Percentiles rank a stretch among this genome's conserved stretches.
Evolutionary conservation across 2,797 vertebrate species (phyloP).

Genomic region (Anniella stebbinsi): DNA sequence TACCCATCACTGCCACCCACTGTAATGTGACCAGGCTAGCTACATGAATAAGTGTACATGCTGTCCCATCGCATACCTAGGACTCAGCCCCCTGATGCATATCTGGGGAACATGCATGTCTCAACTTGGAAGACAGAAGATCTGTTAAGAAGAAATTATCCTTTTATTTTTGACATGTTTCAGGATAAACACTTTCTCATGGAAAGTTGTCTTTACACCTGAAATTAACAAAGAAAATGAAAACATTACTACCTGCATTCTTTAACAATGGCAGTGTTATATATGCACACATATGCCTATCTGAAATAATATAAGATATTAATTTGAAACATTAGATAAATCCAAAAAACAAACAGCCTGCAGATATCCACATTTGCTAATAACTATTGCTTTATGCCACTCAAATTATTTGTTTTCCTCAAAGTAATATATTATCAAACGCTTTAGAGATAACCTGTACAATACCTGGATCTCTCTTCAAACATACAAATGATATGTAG

Average conservation of each 20-base stretch:
- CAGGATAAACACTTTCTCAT: neutral
- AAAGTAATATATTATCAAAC: neutral
- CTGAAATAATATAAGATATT: neutral
- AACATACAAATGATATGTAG: no score
- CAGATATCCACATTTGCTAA: neutral
- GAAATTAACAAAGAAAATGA: conserved; percentile 10
- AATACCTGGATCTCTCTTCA: neutral
- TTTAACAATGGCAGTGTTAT: neutral
- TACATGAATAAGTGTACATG: neutral
- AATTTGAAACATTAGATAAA: conserved; percentile 1
- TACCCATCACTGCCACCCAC: no score
- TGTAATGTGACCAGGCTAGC: neutral
- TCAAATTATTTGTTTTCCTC: neutral
- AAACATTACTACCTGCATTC: neutral
- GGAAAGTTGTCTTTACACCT: neutral
- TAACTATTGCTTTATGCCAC: neutral
- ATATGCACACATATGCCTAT: neutral
- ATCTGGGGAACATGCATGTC: neutral
- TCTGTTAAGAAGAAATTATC: neutral
- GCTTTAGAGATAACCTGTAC: neutral
- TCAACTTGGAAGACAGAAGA: neutral
- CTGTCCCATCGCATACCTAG: neutral
- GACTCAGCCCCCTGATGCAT: neutral
- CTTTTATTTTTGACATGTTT: neutral
- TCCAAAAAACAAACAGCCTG: neutral